Evolutionary conservation across 2,888 invertebrate species (phyloP).

Genomic region (Apotomis capreana): DNA sequence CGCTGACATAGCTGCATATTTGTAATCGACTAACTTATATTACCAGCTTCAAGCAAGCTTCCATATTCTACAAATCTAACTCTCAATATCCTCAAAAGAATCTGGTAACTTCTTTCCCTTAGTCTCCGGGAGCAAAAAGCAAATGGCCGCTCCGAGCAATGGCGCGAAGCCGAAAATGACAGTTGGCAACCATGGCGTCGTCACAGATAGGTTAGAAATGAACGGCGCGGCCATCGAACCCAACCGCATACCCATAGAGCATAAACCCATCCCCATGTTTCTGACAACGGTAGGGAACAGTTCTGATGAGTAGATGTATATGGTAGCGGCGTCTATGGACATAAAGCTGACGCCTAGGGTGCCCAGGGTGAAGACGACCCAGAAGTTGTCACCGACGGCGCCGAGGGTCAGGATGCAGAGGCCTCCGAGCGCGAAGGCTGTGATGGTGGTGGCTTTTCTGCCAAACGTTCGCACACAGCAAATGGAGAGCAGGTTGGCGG

Average conservation of each 20-base stretch:
- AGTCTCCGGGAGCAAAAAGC: slow-evolving; percentile 90
- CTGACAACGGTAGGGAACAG: slow-evolving; percentile 94
- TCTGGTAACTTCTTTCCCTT: slow-evolving; percentile 88
- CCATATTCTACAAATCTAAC: background rate
- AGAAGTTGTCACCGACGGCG: slow-evolving; percentile 76
- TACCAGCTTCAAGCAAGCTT: no score
- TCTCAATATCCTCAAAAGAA: slow-evolving; percentile 88
- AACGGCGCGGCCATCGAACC: slow-evolving; percentile 94
- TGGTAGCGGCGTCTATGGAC: slow-evolving; percentile 90
- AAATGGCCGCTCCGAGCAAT: slow-evolving; percentile 85
- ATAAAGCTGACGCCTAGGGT: slow-evolving; percentile 90
- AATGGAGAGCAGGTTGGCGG: slow-evolving; percentile 76
- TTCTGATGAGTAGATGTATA: slow-evolving; percentile 94
- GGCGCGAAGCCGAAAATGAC: slow-evolving; percentile 88
- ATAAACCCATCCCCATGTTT: slow-evolving; percentile 92
- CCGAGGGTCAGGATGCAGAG: slow-evolving; percentile 84
- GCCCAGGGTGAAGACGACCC: slow-evolving; percentile 85
- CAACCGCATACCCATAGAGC: slow-evolving; percentile 91
- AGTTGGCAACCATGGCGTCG: slow-evolving; percentile 86
- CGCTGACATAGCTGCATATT: no score
- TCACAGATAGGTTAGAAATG: slow-evolving; percentile 84
- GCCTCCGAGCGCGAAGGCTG: slow-evolving; percentile 84
- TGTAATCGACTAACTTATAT: no score
- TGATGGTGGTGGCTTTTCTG: slow-evolving; percentile 84
- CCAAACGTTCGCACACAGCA: slow-evolving; percentile 86